Conservation (phyloP, 2,888 invertebrate genomes). For the Microplitis deprimator region DNA sequence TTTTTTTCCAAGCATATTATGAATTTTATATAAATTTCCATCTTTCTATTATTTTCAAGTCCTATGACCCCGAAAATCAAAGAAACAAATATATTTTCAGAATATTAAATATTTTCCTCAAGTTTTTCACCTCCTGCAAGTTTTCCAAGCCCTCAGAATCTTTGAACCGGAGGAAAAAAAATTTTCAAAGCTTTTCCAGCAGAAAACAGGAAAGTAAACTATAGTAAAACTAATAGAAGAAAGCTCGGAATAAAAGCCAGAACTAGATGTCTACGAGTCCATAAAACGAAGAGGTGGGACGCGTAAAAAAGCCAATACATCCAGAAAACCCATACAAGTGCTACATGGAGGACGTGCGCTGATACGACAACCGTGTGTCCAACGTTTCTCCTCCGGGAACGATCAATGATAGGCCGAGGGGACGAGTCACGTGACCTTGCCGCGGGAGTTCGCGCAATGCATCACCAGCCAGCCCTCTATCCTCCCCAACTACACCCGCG, state of each 20-base stretch:
- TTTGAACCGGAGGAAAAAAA: too few relatives aligned
- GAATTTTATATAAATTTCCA: too few relatives aligned
- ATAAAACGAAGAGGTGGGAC: not conserved
- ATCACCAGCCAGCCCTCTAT: constrained; percentile 67
- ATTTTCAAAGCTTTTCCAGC: too few relatives aligned
- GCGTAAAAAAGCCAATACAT: constrained; percentile 31
- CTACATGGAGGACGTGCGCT: constrained; percentile 33
- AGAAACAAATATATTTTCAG: too few relatives aligned
- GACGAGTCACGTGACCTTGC: constrained; percentile 68
- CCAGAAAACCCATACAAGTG: constrained; percentile 11
- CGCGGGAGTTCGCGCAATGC: constrained; percentile 70
- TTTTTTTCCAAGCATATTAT: too few relatives aligned
- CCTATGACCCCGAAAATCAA: too few relatives aligned
- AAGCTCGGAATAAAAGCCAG: not conserved
- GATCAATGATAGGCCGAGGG: constrained; percentile 70
- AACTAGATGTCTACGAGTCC: not conserved
- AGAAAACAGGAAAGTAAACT: not conserved
- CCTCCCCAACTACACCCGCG: constrained; percentile 55
- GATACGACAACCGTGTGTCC: constrained; percentile 58
- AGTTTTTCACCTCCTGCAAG: too few relatives aligned
- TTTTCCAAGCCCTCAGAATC: too few relatives aligned
- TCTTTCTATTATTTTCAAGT: too few relatives aligned
- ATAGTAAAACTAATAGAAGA: not conserved
- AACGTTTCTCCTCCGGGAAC: constrained; percentile 68
- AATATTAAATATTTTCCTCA: too few relatives aligned